Conservation (phyloP, 2,888 invertebrate genomes). For the Himalopsyche japonica region DNA sequence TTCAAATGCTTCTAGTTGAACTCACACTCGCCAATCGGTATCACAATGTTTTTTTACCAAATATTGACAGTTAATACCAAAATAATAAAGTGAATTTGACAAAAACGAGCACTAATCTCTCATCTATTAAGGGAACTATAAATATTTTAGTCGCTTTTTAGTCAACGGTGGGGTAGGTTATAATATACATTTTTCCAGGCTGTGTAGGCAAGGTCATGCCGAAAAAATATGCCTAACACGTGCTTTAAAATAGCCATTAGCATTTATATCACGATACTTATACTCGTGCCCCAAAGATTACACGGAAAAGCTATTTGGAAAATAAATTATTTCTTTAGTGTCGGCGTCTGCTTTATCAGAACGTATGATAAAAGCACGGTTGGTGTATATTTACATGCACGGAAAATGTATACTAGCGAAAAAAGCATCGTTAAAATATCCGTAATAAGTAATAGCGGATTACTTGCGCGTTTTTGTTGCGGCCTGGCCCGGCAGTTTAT, state of each 20-base stretch:
- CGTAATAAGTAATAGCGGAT: neutral
- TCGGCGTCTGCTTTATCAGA: neutral
- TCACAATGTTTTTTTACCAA: too few relatives aligned
- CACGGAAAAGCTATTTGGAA: neutral
- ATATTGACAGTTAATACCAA: too few relatives aligned
- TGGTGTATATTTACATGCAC: neutral
- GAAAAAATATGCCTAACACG: neutral
- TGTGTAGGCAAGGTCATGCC: neutral
- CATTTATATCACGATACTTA: conserved; percentile 1
- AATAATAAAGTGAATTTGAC: too few relatives aligned
- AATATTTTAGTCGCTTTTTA: neutral
- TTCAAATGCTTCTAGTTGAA: too few relatives aligned
- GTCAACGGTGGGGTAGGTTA: neutral
- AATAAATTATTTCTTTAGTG: neutral
- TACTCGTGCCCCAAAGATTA: neutral
- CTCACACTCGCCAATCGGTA: too few relatives aligned
- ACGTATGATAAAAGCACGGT: neutral
- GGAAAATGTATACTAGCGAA: neutral
- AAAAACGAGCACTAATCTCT: too few relatives aligned
- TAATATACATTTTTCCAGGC: neutral
- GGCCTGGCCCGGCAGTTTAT: too few relatives aligned
- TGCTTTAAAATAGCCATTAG: neutral
- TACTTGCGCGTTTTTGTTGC: too few relatives aligned
- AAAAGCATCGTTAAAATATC: neutral
- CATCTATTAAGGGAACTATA: too few relatives aligned